These are phyloP conservation scores for Arctopsyche grandis DNA, from an alignment of 1,140 invertebrate genomes.

Conservation along the genomic window DNA sequence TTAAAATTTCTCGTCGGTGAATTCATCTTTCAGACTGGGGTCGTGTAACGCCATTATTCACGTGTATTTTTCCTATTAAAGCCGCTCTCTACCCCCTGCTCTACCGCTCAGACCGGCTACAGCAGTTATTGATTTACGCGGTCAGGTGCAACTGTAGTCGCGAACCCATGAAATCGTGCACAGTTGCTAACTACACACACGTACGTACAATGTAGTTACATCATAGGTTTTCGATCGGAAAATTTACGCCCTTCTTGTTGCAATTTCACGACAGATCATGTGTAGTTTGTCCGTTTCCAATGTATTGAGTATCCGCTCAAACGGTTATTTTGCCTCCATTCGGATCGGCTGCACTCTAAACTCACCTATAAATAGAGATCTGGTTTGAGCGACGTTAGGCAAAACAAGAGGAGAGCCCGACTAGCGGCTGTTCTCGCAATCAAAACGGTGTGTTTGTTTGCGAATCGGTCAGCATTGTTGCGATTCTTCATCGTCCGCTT, in stretches of 20 bases:
- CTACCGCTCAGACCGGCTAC: background rate
- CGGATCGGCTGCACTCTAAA: background rate
- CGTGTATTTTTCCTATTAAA: background rate
- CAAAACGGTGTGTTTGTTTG: conserved; percentile 1
- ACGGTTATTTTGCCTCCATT: background rate
- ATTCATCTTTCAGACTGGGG: too few species aligned
- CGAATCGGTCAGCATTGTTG: background rate
- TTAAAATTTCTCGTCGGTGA: too few species aligned
- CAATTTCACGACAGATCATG: too few species aligned
- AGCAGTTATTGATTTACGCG: conserved; percentile 28
- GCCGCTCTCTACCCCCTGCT: background rate
- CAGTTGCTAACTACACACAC: background rate
- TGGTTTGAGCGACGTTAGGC: background rate
- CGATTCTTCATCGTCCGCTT: background rate
- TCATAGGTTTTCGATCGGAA: background rate
- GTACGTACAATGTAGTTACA: background rate
- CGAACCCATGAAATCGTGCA: conserved; percentile 5
- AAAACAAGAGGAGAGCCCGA: background rate
- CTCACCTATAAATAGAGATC: background rate
- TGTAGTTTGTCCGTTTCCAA: background rate
- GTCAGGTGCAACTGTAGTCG: conserved; percentile 12
- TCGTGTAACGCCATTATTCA: background rate
- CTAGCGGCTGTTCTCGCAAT: background rate
- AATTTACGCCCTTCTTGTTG: too few species aligned
- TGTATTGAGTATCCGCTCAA: background rate